A percentile compares a stretch with the other conserved stretches of the same genome.
Conservation (phyloP, 2,888 invertebrate species). For the Monopis laevigella region DNA sequence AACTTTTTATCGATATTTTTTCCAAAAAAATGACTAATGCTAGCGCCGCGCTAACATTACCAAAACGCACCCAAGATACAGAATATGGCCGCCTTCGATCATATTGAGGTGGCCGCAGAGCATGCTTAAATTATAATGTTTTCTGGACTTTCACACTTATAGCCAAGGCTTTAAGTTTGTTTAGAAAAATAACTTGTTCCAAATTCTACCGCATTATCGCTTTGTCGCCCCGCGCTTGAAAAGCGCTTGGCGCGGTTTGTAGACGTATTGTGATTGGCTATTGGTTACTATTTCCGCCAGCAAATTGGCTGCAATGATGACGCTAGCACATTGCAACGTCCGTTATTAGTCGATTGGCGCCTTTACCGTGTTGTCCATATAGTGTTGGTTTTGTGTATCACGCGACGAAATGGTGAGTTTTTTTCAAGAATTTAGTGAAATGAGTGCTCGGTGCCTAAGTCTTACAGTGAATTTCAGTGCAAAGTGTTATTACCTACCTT, state of each 20-base stretch:
- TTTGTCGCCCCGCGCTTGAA: background rate
- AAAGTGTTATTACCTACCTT: constrained; percentile 40
- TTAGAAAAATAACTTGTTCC: too few species aligned
- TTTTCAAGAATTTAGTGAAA: constrained; percentile 57
- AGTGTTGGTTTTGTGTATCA: constrained; percentile 59
- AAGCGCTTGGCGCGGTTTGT: too few species aligned
- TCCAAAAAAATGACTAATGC: too few species aligned
- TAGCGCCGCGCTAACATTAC: too few species aligned
- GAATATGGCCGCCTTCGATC: background rate
- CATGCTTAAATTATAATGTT: too few species aligned
- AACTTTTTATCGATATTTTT: too few species aligned
- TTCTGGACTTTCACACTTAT: too few species aligned
- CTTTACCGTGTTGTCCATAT: constrained; percentile 58
- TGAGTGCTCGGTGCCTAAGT: constrained; percentile 28
- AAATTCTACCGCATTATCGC: background rate
- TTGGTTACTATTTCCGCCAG: constrained; percentile 30
- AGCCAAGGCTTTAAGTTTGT: too few species aligned
- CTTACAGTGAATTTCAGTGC: constrained; percentile 40
- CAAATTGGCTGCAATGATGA: constrained; percentile 36
- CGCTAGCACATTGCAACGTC: constrained; percentile 34
- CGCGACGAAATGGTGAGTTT: constrained; percentile 68
- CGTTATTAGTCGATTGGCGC: constrained; percentile 51
- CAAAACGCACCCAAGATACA: too few species aligned
- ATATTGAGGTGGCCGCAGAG: background rate
- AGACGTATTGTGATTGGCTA: background rate